Evolutionary conservation across 2,888 invertebrate genomes (phyloP), one percentile per base, ranked within the genome.

Genomic region (Drosophila vallismaia): DNA sequence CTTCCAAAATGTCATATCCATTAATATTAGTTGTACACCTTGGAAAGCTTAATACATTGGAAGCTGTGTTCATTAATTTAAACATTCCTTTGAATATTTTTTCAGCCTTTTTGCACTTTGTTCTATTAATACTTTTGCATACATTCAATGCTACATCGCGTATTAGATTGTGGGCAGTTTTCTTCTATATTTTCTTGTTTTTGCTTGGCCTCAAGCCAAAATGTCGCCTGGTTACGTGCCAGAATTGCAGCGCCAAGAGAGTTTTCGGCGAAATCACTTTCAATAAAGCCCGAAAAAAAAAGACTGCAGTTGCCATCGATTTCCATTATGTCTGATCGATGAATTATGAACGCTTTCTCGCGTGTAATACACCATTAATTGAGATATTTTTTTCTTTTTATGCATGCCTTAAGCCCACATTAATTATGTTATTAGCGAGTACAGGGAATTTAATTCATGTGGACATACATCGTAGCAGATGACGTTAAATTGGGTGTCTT

Each of bases 301-400:
- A 49, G 40, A 44, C 19, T 56, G 57, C 63, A 71, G 28, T 64
- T 51, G 38, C 67, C 71, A 69, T 75, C 73, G 66, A 77, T 74
- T 76, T 80, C 75, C 70, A 86, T 85, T 84, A 82, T 85, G 79
- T 79, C 74, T 84, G 54, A 70, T 55, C 58, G 52, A 84, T 77
- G 68, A 75, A 77, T 72, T 79, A 71, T 76, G 67, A 79, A 77
- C 62, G 66, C 44, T 62, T 71, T 68, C 68, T 55, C 45, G 31
- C 45, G 59, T 38, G 62, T 26, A 46, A 31, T 31, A 31, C 45
- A 46, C 12, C 19, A 40, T 52, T 62, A 60, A 63, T 58, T 58
- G 28, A 58, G 10, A 44, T 44, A 29, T 58, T 44, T 63, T 63
- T 33, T 28, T 19, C 58, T 58, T 29, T 33, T 24, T 58, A 45